Conservation (phyloP, 2,888 invertebrate genomes). For the Leptodirus hochenwartii region DNA sequence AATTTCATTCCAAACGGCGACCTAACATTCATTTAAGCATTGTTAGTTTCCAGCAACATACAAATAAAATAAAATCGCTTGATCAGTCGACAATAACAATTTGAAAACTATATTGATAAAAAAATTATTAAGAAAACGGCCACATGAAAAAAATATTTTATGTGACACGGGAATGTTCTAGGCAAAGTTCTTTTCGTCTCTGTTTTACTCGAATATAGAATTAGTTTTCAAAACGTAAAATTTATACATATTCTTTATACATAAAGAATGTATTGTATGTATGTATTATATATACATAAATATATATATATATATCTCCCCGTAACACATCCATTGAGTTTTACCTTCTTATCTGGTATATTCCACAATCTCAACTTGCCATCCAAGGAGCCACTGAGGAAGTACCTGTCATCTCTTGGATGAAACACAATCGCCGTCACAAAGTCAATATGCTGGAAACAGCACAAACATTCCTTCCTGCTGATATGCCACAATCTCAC, state of each 20-base stretch:
- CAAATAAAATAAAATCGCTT: background rate
- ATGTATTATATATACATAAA: no score
- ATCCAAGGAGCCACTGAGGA: slow-evolving; percentile 92
- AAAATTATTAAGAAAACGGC: no score
- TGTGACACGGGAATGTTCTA: no score
- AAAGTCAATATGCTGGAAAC: slow-evolving; percentile 98
- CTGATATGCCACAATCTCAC: slow-evolving; percentile 97
- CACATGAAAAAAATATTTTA: no score
- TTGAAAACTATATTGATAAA: no score
- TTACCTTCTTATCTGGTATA: slow-evolving; percentile 90
- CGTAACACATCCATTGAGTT: background rate
- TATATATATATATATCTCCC: no score
- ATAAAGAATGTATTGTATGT: no score
- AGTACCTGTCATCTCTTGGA: slow-evolving; percentile 79
- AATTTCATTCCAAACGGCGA: slow-evolving; percentile 94
- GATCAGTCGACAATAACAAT: slow-evolving; percentile 1
- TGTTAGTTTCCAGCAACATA: slow-evolving; percentile 2
- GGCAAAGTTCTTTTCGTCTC: no score
- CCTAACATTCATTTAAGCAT: no score
- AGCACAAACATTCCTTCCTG: slow-evolving; percentile 90
- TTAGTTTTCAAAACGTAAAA: no score
- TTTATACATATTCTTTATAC: no score
- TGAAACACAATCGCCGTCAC: slow-evolving; percentile 98
- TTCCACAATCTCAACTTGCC: slow-evolving; percentile 98
- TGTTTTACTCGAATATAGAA: no score